Evolutionary conservation across 2,113 vertebrate species (phyloP), one percentile per base, ranked within the genome.

Genomic region (Platichthys flesus): DNA sequence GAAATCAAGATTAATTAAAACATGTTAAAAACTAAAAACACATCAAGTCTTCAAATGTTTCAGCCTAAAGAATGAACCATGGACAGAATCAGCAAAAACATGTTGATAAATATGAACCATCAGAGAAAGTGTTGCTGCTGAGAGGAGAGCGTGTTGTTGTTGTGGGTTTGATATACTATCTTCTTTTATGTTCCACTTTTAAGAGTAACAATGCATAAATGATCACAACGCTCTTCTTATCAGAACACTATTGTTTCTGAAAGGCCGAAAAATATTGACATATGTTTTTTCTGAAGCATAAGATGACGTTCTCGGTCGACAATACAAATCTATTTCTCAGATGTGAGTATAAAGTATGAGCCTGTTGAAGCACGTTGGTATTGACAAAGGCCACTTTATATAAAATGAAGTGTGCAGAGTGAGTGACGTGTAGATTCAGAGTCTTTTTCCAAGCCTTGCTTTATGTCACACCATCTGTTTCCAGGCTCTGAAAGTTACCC

Each of bases 391-490:
- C 58, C 12, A 5, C 42, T 70, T 82, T 76, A 59, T 82, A 62
- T 71, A 59, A 80, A 56, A 72, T 64, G 47, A 79, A 45, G 13
- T 42, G 59, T 37, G 57, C 55, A 66, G 45, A 49, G 1, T 56
- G 28, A 47, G 26, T 52, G 77, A 76, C 10, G 26, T 71, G 26
- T 20, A 62, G 58, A 84, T 80, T 74, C 35, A 5, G 20, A 65
- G 51, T 10, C 60, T 28, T 79, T 76, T 81, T 40, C 16, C 58
- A 52, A 65, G 51, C 40, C 35, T 62, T 12, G 23, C 73, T 65
- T 85, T 74, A 47, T 55, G 18, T 49, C 40, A 35, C 56, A 3
- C 79, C 85, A 83, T 82, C 84, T 87, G 87, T 78, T 80, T 69
- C 62, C 51, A 45, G 54, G 47, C 35, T 71, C 56, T 73, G 72